These are phyloP conservation scores for Drosophila lini DNA, from an alignment of 1,140 invertebrate species.

Conservation along the genomic window DNA sequence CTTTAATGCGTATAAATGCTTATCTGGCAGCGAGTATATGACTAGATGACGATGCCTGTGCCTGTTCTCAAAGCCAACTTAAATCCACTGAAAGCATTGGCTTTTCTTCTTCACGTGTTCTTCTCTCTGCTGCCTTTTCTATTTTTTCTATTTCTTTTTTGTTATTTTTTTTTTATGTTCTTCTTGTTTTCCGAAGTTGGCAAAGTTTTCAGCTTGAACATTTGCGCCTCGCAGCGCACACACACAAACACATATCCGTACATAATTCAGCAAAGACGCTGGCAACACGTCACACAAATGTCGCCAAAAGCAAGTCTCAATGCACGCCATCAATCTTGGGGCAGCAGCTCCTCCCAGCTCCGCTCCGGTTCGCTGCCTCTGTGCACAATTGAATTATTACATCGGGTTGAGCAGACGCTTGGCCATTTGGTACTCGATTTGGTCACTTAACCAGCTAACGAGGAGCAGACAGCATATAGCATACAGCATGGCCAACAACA, in stretches of 20 bases:
- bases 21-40: conserved; percentile 60
- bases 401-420: conserved; percentile 69
- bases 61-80: conserved; percentile 65
- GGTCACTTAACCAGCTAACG: conserved; percentile 71
- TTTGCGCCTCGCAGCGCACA: conserved; percentile 70
- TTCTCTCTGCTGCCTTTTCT: conserved; percentile 14
- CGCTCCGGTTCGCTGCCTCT: conserved; percentile 13
- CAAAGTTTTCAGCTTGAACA: conserved; percentile 77
- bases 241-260: conserved; percentile 43
- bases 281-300: conserved; percentile 80
- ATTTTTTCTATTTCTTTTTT: conserved; percentile 23
- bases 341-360: conserved; percentile 8
- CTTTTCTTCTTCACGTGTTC: conserved; percentile 64
- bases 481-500: conserved; percentile 38
- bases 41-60: conserved; percentile 53
- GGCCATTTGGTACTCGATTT: conserved; percentile 59
- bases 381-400: conserved; percentile 83
- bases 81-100: conserved; percentile 75
- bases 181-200: conserved; percentile 55
- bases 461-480: conserved; percentile 35
- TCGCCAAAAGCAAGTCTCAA: conserved; percentile 75
- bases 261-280: conserved; percentile 74
- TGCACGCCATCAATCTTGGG: conserved; percentile 81
- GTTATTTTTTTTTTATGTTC: conserved; percentile 20
- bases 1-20: conserved; percentile 82